Evolutionary conservation across 2,888 invertebrate genomes (phyloP), one percentile per base, ranked within the genome.

Genomic region (Dioctria rufipes): DNA sequence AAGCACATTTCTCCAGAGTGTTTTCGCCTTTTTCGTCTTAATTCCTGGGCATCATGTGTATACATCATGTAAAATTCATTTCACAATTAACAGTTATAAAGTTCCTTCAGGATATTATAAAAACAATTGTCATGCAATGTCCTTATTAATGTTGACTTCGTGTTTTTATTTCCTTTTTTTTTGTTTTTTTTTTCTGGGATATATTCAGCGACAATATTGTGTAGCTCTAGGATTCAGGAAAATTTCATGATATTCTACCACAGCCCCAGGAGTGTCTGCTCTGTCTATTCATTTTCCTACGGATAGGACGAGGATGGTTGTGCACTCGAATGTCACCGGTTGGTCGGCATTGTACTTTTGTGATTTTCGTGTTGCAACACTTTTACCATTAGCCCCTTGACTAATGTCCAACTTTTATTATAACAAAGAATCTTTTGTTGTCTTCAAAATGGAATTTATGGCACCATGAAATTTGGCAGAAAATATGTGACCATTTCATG

Each of bases 71-170:
- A 39, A 39, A 61, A 61, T 61, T 61, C 37, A 61, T 61, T 61
- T 61, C 61, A 25, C 25, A 61, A 61, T 61, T 61, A 61, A 37
- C 37, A 61, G 39, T 37, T 61, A 8, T 51, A 9, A 51, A 61
- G 25, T 13, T 25, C 25, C 37, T 37, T 5, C 61, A 61, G 61
- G 61, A 61, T 61, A 61, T 61, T 61, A 51, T 9, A 39, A 61
- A 39, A 61, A 61, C 61, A 61, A 61, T 61, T 61, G 61, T 61
- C 61, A 61, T 61, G 61, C 61, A n/a, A 61, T 61, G 61, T 61
- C 61, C 61, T 61, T 61, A 37, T 13, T 61, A 25, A 3, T 39
- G 61, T 37, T 61, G 37, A 61, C 61, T 39, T 61, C 6, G 37
- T 5, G 25, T 61, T 61, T 61, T 61, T 4, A 39, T 39, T 61